A percentile compares a stretch with the other conserved stretches of the same genome.
These are phyloP conservation scores for Rhynchonycteris naso DNA, from an alignment of 2,797 vertebrate species.

Conservation along the genomic window DNA sequence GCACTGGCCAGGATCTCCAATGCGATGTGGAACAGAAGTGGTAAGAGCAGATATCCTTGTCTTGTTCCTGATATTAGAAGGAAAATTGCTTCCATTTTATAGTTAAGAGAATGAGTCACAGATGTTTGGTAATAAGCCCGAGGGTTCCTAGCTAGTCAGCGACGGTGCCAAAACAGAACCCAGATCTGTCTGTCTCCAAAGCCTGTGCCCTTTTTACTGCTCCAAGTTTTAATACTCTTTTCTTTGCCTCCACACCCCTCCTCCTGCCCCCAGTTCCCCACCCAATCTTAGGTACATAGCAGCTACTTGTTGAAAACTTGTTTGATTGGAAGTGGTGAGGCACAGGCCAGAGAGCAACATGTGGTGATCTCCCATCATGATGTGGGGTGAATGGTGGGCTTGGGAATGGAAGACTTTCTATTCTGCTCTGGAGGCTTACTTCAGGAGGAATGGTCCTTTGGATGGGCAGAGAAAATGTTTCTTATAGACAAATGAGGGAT, in stretches of 20 bases:
- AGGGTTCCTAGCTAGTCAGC: background rate
- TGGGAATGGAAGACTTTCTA: background rate
- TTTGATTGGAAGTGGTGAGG: background rate
- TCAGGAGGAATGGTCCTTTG: background rate
- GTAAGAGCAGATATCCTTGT: background rate
- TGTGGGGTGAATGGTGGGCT: background rate
- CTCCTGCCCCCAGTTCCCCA: background rate
- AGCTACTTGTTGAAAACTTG: background rate
- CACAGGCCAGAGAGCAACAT: background rate
- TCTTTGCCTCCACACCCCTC: background rate
- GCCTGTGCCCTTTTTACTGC: background rate
- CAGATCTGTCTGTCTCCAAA: background rate
- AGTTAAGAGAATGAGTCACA: slow-evolving; percentile 21
- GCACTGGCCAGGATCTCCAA: background rate
- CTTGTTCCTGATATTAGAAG: background rate
- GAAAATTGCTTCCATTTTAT: background rate
- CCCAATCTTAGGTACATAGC: background rate
- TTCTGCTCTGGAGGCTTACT: background rate
- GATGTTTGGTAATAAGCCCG: background rate
- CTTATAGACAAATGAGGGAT: background rate
- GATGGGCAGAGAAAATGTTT: background rate
- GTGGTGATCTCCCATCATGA: background rate
- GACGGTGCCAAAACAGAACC: background rate
- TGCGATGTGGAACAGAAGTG: background rate
- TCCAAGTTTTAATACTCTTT: background rate